A percentile compares a stretch with the other conserved stretches of the same genome.
phyloP scores from a whole-genome alignment of 2,113 vertebrate genomes.

The Pristiophorus japonicus region DNA sequence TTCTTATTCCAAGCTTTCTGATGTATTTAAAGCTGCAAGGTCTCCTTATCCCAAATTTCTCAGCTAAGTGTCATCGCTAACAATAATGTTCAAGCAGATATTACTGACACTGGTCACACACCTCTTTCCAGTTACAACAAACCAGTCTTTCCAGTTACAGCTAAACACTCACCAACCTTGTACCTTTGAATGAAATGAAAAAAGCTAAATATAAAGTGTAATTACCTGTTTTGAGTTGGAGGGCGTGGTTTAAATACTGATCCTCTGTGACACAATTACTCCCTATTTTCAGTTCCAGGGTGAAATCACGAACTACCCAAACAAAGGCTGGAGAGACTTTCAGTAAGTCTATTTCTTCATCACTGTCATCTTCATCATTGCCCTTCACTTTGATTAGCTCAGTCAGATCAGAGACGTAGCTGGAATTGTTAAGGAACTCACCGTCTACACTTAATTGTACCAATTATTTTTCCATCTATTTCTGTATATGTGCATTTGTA shows the following conservation, averaged over 20 bases:
- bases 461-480: background rate
- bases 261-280: constrained; percentile 41
- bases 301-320: constrained; percentile 47
- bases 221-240: constrained; percentile 47
- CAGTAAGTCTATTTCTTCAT: constrained; percentile 36
- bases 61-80: too few species aligned
- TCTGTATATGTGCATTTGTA: too few species aligned
- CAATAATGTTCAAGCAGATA: too few species aligned
- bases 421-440: constrained; percentile 35
- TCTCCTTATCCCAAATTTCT: too few species aligned
- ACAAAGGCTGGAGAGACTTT: constrained; percentile 47
- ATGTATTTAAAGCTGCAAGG: too few species aligned
- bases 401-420: constrained; percentile 44
- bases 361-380: background rate
- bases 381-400: constrained; percentile 45
- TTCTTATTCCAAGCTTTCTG: too few species aligned
- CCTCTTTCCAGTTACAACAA: too few species aligned
- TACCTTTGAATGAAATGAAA: background rate
- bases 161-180: too few species aligned
- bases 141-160: too few species aligned
- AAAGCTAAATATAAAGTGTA: background rate
- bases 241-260: constrained; percentile 50
- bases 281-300: constrained; percentile 43
- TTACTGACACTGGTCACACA: too few species aligned
- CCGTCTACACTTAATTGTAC: background rate